These are phyloP conservation scores for Hemicentrotus pulcherrimus DNA, from an alignment of 35 echinoderm and acorn worm species.

Conservation along the genomic window DNA sequence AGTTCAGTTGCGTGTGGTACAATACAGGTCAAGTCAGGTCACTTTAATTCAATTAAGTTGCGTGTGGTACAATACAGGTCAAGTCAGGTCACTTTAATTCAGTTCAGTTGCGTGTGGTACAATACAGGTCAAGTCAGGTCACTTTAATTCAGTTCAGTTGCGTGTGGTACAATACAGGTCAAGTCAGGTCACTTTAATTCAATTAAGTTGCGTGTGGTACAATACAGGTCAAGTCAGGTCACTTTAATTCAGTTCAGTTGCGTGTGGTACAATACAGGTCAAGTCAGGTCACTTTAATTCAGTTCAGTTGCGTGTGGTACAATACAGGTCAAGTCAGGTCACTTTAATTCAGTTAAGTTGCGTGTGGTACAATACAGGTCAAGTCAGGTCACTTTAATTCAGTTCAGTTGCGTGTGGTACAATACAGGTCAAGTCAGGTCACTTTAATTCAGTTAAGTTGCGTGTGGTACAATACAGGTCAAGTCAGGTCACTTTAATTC, in stretches of 20 bases:
- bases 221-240: neutral
- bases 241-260: neutral
- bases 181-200: neutral
- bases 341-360: neutral
- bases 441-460: no score
- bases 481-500: neutral
- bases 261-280: no score
- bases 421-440: no score
- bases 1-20: no score
- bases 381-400: neutral
- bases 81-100: neutral
- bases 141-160: neutral
- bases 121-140: neutral
- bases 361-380: neutral
- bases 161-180: neutral
- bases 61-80: neutral
- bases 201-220: neutral
- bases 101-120: neutral
- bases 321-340: neutral
- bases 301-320: no score
- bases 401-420: neutral
- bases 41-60: neutral
- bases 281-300: no score
- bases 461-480: no score
- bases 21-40: neutral